Conservation (phyloP, 2,888 invertebrate species). For the Watsonalla binaria region DNA sequence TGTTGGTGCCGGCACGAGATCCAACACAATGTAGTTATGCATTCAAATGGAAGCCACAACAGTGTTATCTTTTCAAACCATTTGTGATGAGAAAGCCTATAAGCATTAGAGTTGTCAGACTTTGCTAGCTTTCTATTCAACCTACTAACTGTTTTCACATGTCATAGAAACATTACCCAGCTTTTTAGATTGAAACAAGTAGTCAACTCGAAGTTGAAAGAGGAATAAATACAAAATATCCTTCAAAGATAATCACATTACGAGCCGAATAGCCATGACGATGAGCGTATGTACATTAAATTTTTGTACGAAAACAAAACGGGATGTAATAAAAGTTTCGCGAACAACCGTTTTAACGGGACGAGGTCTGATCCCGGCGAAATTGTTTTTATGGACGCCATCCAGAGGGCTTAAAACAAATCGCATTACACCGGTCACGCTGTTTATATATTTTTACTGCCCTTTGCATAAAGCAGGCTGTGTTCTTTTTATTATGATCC, state of each 20-base stretch:
- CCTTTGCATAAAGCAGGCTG: not conserved
- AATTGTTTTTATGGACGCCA: constrained; percentile 2
- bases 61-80: too few relatives aligned
- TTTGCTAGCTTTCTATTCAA: too few relatives aligned
- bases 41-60: too few relatives aligned
- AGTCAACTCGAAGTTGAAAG: too few relatives aligned
- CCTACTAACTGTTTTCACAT: too few relatives aligned
- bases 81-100: too few relatives aligned
- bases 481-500: not conserved
- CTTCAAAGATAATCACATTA: not conserved
- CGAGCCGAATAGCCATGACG: not conserved
- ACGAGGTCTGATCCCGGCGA: not conserved
- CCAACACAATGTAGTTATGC: too few relatives aligned
- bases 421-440: not conserved
- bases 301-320: constrained; percentile 1
- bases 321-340: constrained; percentile 2
- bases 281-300: not conserved
- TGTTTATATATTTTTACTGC: not conserved
- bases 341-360: constrained; percentile 2
- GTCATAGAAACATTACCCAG: too few relatives aligned
- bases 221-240: not conserved
- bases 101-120: too few relatives aligned
- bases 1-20: too few relatives aligned
- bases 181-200: too few relatives aligned
- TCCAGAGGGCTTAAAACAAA: constrained; percentile 1